phyloP scores from a whole-genome alignment of 2,797 vertebrate species.

The Rhabdomys pumilio region DNA sequence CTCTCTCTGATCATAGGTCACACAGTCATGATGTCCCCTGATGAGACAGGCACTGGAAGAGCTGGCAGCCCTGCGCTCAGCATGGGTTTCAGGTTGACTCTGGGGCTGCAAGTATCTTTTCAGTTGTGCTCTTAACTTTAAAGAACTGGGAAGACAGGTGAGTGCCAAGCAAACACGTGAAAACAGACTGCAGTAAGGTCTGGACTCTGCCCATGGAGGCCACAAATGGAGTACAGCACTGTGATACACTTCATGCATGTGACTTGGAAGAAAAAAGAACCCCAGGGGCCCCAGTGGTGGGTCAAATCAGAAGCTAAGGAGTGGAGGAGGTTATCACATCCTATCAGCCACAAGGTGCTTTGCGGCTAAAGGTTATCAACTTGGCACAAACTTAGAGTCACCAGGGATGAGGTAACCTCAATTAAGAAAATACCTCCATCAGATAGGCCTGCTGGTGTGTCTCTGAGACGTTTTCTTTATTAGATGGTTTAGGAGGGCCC shows the following conservation, averaged over 20 bases:
- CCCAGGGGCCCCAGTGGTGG: accelerated
- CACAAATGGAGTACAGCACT: no score
- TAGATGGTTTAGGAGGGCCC: background rate
- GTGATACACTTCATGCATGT: background rate
- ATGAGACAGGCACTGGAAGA: accelerated
- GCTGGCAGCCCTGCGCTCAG: accelerated
- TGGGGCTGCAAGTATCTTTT: background rate
- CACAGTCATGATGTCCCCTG: background rate
- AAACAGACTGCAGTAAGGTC: accelerated
- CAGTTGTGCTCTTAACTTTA: accelerated
- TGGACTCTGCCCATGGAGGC: background rate
- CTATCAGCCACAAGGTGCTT: background rate
- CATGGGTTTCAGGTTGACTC: accelerated
- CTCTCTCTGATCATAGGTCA: background rate
- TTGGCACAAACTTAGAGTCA: background rate
- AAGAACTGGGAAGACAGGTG: no score
- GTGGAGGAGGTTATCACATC: no score
- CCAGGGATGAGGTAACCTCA: background rate
- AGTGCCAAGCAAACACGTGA: accelerated
- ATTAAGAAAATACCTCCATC: background rate
- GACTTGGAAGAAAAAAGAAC: no score
- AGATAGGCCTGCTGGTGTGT: no score
- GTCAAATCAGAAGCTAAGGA: background rate
- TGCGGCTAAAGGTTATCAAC: background rate
- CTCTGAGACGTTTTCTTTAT: background rate